These are phyloP conservation scores for Nibea albiflora DNA, from an alignment of 2,113 vertebrate genomes.

Conservation along the genomic window DNA sequence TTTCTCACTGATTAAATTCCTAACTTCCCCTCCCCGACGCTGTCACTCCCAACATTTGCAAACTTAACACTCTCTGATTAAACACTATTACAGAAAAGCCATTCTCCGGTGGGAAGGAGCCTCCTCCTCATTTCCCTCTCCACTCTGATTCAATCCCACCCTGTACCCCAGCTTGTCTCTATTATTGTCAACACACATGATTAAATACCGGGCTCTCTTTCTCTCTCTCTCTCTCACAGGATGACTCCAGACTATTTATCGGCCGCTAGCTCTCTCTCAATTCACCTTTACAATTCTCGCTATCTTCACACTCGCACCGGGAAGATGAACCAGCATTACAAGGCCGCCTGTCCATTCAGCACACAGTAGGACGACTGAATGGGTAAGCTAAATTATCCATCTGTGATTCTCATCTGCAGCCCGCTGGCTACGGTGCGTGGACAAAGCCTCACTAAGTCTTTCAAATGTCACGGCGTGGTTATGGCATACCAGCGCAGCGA, in stretches of 20 bases:
- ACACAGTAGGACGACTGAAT: constrained; percentile 40
- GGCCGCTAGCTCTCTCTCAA: not conserved
- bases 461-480: constrained; percentile 56
- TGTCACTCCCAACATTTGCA: constrained; percentile 33
- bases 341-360: not conserved
- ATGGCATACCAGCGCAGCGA: constrained; percentile 15
- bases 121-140: not conserved
- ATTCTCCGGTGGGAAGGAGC: not conserved
- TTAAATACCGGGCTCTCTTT: constrained; percentile 22
- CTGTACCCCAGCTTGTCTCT: constrained; percentile 26
- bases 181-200: constrained; percentile 51
- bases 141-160: constrained; percentile 29
- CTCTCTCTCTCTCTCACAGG: not conserved
- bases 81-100: constrained; percentile 34
- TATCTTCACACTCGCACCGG: constrained; percentile 13
- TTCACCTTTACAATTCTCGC: constrained; percentile 11
- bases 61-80: constrained; percentile 48
- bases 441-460: constrained; percentile 35
- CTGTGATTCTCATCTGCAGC: constrained; percentile 50
- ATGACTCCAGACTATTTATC: constrained; percentile 18
- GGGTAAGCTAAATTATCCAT: constrained; percentile 34
- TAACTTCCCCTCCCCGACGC: constrained; percentile 10
- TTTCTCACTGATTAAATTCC: constrained; percentile 55
- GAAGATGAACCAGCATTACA: constrained; percentile 25
- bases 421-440: constrained; percentile 29